Evolutionary conservation across 2,113 vertebrate genomes (phyloP).

Genomic region (Ursus arctos): DNA sequence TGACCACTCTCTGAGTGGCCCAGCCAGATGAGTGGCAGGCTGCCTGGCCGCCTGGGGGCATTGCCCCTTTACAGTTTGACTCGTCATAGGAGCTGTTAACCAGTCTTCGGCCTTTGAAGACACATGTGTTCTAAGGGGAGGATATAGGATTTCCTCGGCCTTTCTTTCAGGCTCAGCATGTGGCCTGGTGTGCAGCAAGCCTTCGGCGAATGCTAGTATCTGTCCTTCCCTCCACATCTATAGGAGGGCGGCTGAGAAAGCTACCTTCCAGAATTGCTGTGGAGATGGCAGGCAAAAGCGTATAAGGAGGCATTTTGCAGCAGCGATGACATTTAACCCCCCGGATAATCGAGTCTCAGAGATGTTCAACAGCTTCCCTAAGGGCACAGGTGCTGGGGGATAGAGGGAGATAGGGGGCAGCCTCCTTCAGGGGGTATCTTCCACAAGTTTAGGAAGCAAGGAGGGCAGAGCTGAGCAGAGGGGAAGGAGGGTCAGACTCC

Average conservation of each 20-base stretch:
- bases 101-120: not conserved
- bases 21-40: not conserved
- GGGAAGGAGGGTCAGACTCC: not conserved
- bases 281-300: not conserved
- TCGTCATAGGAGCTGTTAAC: not conserved
- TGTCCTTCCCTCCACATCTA: not conserved
- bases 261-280: not conserved
- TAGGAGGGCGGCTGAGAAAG: not conserved
- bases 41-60: not conserved
- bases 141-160: not conserved
- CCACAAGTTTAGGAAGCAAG: not conserved
- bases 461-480: not conserved
- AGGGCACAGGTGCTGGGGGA: not conserved
- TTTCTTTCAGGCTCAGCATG: constrained; percentile 5
- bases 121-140: not conserved
- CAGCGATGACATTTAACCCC: not conserved
- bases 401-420: not conserved
- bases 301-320: not conserved
- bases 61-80: not conserved
- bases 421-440: not conserved
- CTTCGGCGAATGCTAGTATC: not conserved
- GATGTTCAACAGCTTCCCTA: not conserved
- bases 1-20: not conserved
- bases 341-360: not conserved
- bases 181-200: not conserved